Conservation (phyloP, 2,797 vertebrate genomes). For the Periophthalmus magnuspinnatus region DNA sequence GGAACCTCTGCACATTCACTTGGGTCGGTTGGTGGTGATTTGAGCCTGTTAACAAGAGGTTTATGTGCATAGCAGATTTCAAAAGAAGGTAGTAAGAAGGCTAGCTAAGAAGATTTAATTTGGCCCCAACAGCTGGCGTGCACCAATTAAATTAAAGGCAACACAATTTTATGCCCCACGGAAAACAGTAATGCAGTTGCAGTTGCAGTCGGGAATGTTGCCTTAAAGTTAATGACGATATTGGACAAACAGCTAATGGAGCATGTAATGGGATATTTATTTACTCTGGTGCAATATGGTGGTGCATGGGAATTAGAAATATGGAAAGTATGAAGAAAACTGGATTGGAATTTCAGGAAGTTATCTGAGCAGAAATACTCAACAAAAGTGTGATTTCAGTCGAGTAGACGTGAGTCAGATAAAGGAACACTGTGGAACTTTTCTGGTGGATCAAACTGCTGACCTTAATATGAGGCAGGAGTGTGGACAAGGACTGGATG, state of each 20-base stretch:
- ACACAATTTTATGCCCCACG: slow-evolving; percentile 8
- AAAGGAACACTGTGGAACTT: neutral
- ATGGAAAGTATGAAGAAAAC: neutral
- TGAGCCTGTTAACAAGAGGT: neutral
- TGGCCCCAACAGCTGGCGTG: slow-evolving; percentile 9
- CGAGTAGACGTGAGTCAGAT: neutral
- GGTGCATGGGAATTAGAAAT: slow-evolving; percentile 6
- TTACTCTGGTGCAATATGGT: slow-evolving; percentile 4
- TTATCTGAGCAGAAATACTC: neutral
- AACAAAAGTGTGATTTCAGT: neutral
- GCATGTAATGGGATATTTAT: slow-evolving; percentile 6
- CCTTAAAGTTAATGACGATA: slow-evolving; percentile 4
- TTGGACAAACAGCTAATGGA: slow-evolving; percentile 10
- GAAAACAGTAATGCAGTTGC: slow-evolving; percentile 9
- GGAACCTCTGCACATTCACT: neutral
- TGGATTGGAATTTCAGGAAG: neutral
- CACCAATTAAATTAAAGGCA: slow-evolving; percentile 11
- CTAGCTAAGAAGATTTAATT: neutral
- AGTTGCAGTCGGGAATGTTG: slow-evolving; percentile 5
- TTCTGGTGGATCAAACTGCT: neutral
- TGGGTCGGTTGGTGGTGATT: neutral
- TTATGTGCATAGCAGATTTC: slow-evolving; percentile 1
- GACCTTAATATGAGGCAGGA: too few species aligned
- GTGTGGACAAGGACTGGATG: too few species aligned
- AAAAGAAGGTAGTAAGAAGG: slow-evolving; percentile 3